Evolutionary conservation across 2,797 vertebrate species (phyloP).

Genomic region (Pithecia hirsuta): DNA sequence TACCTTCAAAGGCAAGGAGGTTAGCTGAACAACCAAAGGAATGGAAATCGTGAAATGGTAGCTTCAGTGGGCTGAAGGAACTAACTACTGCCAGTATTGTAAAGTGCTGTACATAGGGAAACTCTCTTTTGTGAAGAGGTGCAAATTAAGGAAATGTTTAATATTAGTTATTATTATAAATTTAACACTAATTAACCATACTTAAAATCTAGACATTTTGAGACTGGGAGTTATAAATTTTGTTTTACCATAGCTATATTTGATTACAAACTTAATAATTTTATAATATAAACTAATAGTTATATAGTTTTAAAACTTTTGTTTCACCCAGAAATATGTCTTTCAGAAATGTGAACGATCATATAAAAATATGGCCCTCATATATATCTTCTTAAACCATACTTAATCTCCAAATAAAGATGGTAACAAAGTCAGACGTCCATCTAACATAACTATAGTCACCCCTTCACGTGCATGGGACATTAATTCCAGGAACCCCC

Average conservation of each 20-base stretch:
- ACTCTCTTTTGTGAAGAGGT: not conserved
- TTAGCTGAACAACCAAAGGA: not conserved
- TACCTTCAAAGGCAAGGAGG: not conserved
- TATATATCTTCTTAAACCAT: no score
- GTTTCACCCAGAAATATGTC: not conserved
- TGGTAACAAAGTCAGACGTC: no score
- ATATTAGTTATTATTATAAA: not conserved
- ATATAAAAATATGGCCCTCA: no score
- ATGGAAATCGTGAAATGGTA: not conserved
- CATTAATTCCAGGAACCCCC: not conserved
- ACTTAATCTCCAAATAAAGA: no score
- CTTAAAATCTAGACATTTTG: not conserved
- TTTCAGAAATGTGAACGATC: no score
- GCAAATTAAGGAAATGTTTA: not conserved
- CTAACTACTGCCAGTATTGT: not conserved
- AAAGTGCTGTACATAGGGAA: not conserved
- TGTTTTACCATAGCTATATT: not conserved
- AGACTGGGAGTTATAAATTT: not conserved
- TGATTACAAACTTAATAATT: not conserved
- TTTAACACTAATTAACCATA: not conserved
- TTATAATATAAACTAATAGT: not conserved
- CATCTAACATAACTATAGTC: no score
- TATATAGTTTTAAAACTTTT: not conserved
- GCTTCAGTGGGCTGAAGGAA: not conserved
- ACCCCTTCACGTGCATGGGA: rapidly evolving